Evolutionary conservation across 1,140 invertebrate species (phyloP).

Genomic region (Cheumatopsyche charites): DNA sequence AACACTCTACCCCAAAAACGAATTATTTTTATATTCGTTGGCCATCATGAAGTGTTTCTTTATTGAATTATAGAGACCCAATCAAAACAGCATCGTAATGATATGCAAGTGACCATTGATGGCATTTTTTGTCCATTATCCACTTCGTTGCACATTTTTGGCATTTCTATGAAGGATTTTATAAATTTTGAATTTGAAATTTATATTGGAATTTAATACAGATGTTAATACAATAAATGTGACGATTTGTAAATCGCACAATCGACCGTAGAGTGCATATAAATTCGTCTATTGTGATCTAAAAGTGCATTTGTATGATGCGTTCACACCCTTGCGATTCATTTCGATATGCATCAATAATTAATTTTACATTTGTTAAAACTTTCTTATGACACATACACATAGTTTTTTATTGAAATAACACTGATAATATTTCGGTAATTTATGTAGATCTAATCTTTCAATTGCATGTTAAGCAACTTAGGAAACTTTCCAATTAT

Average conservation of each 20-base stretch:
- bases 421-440: too few relatives aligned
- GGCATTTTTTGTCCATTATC: background rate
- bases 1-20: too few relatives aligned
- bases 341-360: too few relatives aligned
- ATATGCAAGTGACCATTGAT: background rate
- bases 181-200: too few relatives aligned
- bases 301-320: background rate
- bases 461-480: too few relatives aligned
- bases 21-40: too few relatives aligned
- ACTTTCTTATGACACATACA: too few relatives aligned
- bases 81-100: background rate
- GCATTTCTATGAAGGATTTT: background rate
- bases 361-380: too few relatives aligned
- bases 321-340: background rate
- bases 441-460: too few relatives aligned
- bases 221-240: background rate
- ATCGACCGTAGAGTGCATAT: background rate
- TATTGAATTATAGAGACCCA: background rate
- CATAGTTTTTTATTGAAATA: too few relatives aligned
- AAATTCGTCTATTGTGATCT: background rate
- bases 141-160: too few relatives aligned
- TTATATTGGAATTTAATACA: background rate
- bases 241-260: background rate
- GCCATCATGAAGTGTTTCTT: background rate
- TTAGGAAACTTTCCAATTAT: too few relatives aligned